Conservation (phyloP, 2,797 vertebrate genomes). For the Tachyglossus aculeatus region DNA sequence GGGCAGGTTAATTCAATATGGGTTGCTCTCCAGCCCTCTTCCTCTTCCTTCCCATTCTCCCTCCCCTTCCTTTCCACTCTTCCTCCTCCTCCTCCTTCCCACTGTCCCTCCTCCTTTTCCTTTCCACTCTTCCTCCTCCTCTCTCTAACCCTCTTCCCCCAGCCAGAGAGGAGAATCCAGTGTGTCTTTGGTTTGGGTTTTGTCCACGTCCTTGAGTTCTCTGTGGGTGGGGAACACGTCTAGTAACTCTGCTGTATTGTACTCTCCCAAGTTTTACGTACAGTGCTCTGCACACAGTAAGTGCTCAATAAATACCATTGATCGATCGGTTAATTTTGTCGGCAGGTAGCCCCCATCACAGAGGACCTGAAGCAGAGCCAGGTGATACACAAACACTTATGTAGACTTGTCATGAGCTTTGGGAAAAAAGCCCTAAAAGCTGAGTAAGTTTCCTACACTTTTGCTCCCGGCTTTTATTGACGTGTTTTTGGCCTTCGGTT, state of each 20-base stretch:
- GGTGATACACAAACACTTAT: conserved; percentile 30
- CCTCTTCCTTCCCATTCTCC: not conserved
- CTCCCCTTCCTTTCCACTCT: not conserved
- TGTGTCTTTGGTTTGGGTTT: too few relatives aligned
- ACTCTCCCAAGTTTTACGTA: too few relatives aligned
- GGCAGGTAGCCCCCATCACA: conserved; percentile 24
- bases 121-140: not conserved
- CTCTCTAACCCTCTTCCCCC: too few relatives aligned
- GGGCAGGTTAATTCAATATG: not conserved
- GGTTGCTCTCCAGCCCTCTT: not conserved
- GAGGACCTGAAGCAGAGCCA: conserved; percentile 50
- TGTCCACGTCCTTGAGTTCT: too few relatives aligned
- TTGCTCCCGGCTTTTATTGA: not conserved
- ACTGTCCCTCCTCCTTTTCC: not conserved
- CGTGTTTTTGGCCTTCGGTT: too few relatives aligned
- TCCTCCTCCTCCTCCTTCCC: not conserved
- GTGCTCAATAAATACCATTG: too few relatives aligned
- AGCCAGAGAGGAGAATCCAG: too few relatives aligned
- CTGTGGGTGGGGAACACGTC: too few relatives aligned
- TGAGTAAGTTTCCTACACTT: conserved; percentile 33
- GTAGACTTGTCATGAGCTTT: conserved; percentile 23
- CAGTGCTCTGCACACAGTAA: too few relatives aligned
- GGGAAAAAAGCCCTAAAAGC: conserved; percentile 22
- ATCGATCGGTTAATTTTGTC: too few relatives aligned
- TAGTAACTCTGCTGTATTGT: too few relatives aligned